A percentile compares a stretch with the other conserved stretches of the same genome.
These are phyloP conservation scores for Pentalonia nigronervosa DNA, from an alignment of 1,140 invertebrate species.

Conservation along the genomic window DNA sequence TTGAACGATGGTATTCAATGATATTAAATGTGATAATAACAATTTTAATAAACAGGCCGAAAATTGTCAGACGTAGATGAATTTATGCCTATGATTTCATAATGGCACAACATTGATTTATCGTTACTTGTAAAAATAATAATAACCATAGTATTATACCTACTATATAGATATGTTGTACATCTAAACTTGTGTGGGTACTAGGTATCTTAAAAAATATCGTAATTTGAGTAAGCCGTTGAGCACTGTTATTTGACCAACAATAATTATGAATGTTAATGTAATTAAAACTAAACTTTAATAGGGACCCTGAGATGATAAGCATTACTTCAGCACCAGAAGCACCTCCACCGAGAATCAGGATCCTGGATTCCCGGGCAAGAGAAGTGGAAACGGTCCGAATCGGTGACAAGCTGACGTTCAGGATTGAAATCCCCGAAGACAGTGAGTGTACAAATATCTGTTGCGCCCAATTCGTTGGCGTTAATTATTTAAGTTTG, in stretches of 20 bases:
- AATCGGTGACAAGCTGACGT: constrained; percentile 92
- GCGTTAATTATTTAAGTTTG: neutral
- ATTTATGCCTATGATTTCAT: no score
- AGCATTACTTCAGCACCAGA: constrained; percentile 94
- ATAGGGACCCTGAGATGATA: constrained; percentile 90
- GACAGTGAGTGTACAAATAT: constrained; percentile 77
- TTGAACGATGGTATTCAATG: no score
- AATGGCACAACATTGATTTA: no score
- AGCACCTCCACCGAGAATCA: constrained; percentile 90
- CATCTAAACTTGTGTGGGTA: neutral
- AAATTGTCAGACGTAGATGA: no score
- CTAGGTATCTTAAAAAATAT: neutral
- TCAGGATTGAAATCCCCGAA: constrained; percentile 95
- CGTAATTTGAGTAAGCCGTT: neutral
- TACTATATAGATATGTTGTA: neutral
- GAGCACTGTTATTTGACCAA: neutral
- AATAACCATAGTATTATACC: no score
- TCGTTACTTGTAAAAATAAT: no score
- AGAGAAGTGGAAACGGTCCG: constrained; percentile 92
- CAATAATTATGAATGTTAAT: neutral
- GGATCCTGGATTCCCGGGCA: constrained; percentile 83
- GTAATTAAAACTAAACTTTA: neutral
- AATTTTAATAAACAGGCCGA: no score
- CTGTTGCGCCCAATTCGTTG: neutral
- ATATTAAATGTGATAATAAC: no score